phyloP scores from a whole-genome alignment of 2,113 vertebrate genomes.

The Polypterus senegalus region DNA sequence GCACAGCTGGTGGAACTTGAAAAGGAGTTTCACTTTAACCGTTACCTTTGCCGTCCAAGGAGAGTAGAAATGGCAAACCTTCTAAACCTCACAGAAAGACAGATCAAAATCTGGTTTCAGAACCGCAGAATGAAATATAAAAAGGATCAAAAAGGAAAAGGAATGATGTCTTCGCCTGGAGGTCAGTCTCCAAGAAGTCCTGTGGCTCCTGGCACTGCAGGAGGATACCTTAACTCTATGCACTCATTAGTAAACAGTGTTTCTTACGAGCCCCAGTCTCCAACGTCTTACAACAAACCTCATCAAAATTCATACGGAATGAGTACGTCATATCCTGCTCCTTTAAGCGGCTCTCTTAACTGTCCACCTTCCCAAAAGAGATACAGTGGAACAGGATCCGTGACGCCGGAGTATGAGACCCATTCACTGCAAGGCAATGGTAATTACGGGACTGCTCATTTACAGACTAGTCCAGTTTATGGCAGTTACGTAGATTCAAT shows the following conservation, averaged over 20 bases:
- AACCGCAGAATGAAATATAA: slow-evolving; percentile 98
- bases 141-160: slow-evolving; percentile 93
- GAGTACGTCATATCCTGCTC: slow-evolving; percentile 70
- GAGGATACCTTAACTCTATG: slow-evolving; percentile 89
- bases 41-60: slow-evolving; percentile 89
- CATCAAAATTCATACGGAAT: slow-evolving; percentile 80
- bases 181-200: slow-evolving; percentile 89
- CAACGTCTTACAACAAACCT: slow-evolving; percentile 81
- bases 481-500: slow-evolving; percentile 87
- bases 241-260: slow-evolving; percentile 93
- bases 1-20: slow-evolving; percentile 97
- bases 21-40: slow-evolving; percentile 98
- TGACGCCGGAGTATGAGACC: slow-evolving; percentile 82
- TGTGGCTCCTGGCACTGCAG: slow-evolving; percentile 58
- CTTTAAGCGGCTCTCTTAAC: slow-evolving; percentile 73
- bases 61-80: slow-evolving; percentile 96
- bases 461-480: slow-evolving; percentile 93
- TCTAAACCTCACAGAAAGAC: slow-evolving; percentile 93
- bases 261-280: slow-evolving; percentile 82
- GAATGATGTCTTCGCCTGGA: slow-evolving; percentile 90
- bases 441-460: slow-evolving; percentile 79
- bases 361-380: slow-evolving; percentile 86
- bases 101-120: slow-evolving; percentile 99
- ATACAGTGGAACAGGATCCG: slow-evolving; percentile 69
- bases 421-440: slow-evolving; percentile 82